A percentile compares a stretch with the other conserved stretches of the same genome.
Conservation (phyloP, 2,113 vertebrate species). For the Talpa occidentalis region DNA sequence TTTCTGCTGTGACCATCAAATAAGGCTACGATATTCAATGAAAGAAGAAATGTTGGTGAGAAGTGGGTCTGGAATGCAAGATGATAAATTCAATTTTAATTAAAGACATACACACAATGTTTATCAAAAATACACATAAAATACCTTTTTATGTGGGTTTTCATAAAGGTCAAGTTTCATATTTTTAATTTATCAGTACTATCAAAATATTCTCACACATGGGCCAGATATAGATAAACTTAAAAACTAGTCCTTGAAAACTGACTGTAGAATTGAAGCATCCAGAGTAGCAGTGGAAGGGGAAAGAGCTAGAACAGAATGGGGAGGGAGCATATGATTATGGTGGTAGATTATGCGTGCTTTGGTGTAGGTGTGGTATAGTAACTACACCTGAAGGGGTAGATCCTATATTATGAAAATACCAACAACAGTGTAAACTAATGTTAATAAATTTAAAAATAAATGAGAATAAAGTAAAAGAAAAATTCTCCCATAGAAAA, state of each 20-base stretch:
- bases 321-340: no score
- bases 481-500: neutral
- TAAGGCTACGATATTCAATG: neutral
- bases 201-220: neutral
- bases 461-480: neutral
- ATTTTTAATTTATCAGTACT: constrained; percentile 37
- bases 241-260: no score
- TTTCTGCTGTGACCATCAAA: constrained; percentile 2
- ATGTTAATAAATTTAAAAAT: neutral
- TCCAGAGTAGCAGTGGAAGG: no score
- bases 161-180: constrained; percentile 38
- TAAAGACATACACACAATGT: constrained; percentile 47
- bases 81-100: constrained; percentile 35
- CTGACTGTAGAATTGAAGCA: no score
- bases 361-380: no score
- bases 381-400: no score
- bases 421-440: neutral
- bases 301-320: no score
- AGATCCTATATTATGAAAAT: no score
- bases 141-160: constrained; percentile 10
- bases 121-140: neutral
- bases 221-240: neutral
- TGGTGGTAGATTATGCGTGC: no score
- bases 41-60: neutral
- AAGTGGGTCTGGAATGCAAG: neutral